phyloP scores from a whole-genome alignment of 2,797 vertebrate species.

The Merluccius polli region DNA sequence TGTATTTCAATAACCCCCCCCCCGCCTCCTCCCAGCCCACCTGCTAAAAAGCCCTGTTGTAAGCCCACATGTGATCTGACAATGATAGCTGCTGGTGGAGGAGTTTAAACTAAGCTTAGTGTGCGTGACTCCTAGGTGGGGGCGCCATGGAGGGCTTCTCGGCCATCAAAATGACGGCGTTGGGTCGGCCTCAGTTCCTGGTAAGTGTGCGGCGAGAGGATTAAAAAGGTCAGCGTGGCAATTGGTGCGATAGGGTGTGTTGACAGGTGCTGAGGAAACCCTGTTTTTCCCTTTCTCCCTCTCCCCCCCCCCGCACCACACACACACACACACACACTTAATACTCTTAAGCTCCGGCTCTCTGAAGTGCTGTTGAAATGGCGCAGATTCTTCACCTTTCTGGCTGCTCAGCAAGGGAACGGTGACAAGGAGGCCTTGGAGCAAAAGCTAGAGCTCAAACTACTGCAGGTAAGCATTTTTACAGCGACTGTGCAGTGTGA shows the following conservation, averaged over 20 bases:
- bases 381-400: slow-evolving; percentile 81
- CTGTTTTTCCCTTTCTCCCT: neutral
- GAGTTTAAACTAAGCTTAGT: too few relatives aligned
- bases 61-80: neutral
- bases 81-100: too few relatives aligned
- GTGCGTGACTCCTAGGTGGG: slow-evolving; percentile 64
- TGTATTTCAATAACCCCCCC: neutral
- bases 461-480: slow-evolving; percentile 75
- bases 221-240: slow-evolving; percentile 16
- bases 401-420: slow-evolving; percentile 80
- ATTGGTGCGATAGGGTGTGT: neutral
- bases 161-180: slow-evolving; percentile 87
- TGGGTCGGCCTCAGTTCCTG: slow-evolving; percentile 90
- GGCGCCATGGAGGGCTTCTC: slow-evolving; percentile 82
- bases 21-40: too few relatives aligned
- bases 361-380: slow-evolving; percentile 89
- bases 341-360: slow-evolving; percentile 77
- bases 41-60: too few relatives aligned
- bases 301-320: neutral
- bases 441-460: slow-evolving; percentile 77
- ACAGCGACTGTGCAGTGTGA: neutral
- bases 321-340: neutral
- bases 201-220: slow-evolving; percentile 65
- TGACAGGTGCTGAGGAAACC: neutral
- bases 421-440: slow-evolving; percentile 67